Conservation (phyloP, 64 coral and sea anemone species). For the Stichodactyla helianthus region DNA sequence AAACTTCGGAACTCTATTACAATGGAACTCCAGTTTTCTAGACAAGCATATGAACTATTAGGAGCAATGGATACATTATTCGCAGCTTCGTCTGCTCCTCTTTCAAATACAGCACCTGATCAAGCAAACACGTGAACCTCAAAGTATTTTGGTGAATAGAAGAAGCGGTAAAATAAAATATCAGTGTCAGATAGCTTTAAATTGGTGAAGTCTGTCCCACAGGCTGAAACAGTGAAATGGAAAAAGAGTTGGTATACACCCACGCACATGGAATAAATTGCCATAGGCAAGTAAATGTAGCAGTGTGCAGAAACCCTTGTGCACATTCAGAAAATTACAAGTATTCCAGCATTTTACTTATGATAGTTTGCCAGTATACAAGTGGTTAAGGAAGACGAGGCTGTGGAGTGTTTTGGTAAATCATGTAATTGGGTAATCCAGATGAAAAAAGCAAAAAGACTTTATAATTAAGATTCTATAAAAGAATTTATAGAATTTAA, state of each 20-base stretch:
- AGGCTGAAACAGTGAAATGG: background rate
- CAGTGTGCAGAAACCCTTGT: too few species aligned
- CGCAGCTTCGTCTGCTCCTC: slow-evolving; percentile 15
- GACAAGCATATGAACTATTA: slow-evolving; percentile 81
- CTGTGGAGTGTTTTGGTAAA: too few species aligned
- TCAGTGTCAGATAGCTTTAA: background rate
- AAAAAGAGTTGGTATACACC: background rate
- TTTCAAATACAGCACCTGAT: background rate
- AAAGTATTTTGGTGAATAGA: background rate
- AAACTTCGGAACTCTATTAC: slow-evolving; percentile 58
- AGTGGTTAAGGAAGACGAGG: too few species aligned
- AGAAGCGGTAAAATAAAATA: background rate
- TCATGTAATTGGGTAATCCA: too few species aligned
- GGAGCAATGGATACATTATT: slow-evolving; percentile 91
- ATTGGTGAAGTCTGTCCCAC: background rate
- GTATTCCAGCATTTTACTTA: too few species aligned
- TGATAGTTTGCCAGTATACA: too few species aligned
- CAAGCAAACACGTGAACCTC: background rate
- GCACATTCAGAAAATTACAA: too few species aligned
- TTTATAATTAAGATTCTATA: too few species aligned
- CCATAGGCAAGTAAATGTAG: too few species aligned
- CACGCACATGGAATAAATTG: too few species aligned
- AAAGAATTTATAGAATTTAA: too few species aligned
- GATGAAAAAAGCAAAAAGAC: too few species aligned
- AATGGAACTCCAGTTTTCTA: slow-evolving; percentile 58